Evolutionary conservation across 1,140 invertebrate species (phyloP).

Genomic region (Sitophilus oryzae): DNA sequence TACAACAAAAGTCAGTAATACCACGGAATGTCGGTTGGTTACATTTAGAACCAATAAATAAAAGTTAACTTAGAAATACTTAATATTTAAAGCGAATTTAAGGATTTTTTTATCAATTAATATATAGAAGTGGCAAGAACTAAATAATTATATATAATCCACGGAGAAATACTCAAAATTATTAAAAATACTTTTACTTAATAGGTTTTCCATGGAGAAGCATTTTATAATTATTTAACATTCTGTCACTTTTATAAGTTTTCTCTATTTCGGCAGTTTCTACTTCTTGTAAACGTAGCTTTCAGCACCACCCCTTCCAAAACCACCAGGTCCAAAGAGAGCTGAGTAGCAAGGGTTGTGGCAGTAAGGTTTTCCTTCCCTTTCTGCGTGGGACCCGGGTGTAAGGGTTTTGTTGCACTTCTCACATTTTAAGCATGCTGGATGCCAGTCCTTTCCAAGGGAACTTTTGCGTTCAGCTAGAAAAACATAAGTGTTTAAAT

Average conservation of each 20-base stretch:
- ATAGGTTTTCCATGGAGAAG: too few relatives aligned
- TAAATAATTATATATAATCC: too few relatives aligned
- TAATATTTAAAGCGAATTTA: too few relatives aligned
- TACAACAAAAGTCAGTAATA: neutral
- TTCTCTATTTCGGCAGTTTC: too few relatives aligned
- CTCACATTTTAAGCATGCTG: conserved; percentile 65
- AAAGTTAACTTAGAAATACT: too few relatives aligned
- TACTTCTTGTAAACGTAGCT: conserved; percentile 59
- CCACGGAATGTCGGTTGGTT: neutral
- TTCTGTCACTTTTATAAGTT: too few relatives aligned
- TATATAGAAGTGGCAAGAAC: too few relatives aligned
- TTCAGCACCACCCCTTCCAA: conserved; percentile 52
- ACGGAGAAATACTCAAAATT: too few relatives aligned
- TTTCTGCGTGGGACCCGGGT: conserved; percentile 65
- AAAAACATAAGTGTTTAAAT: conserved; percentile 39
- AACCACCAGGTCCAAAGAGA: conserved; percentile 58
- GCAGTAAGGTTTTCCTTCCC: conserved; percentile 74
- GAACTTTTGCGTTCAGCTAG: conserved; percentile 72
- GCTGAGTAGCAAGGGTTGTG: conserved; percentile 69
- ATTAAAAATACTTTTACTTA: too few relatives aligned
- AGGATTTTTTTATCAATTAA: too few relatives aligned
- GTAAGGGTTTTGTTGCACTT: conserved; percentile 74
- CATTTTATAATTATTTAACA: too few relatives aligned
- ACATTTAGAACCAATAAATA: neutral
- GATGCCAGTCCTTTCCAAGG: conserved; percentile 76